Evolutionary conservation across 2,888 invertebrate species (phyloP).

Genomic region (Apodemia hepburni): DNA sequence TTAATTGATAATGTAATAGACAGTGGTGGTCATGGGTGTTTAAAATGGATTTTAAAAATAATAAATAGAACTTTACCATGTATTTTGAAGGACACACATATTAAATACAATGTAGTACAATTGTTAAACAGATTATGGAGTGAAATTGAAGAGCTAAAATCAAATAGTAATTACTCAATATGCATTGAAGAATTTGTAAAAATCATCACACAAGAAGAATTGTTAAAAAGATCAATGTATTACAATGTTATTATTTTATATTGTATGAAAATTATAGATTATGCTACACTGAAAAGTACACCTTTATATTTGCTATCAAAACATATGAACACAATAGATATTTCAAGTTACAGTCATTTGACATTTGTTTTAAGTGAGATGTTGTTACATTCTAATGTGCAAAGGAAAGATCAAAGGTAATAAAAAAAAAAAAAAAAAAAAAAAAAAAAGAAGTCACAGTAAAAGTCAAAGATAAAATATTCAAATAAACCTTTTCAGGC

Average conservation of each 20-base stretch:
- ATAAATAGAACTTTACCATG: slow-evolving; percentile 46
- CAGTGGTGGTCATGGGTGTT: slow-evolving; percentile 69
- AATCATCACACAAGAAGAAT: slow-evolving; percentile 49
- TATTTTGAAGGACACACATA: slow-evolving; percentile 36
- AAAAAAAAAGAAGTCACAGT: no score
- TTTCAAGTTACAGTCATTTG: slow-evolving; percentile 45
- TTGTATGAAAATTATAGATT: slow-evolving; percentile 58
- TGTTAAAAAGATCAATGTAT: slow-evolving; percentile 44
- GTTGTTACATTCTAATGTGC: slow-evolving; percentile 67
- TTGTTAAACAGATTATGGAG: slow-evolving; percentile 61
- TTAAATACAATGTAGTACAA: slow-evolving; percentile 40
- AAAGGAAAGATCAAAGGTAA: slow-evolving; percentile 78
- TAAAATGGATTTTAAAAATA: slow-evolving; percentile 61
- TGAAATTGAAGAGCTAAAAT: slow-evolving; percentile 69
- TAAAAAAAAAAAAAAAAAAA: no score
- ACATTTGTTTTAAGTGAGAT: slow-evolving; percentile 63
- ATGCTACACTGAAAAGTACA: slow-evolving; percentile 51
- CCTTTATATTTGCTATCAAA: slow-evolving; percentile 54
- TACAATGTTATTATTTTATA: slow-evolving; percentile 53
- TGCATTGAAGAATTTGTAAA: slow-evolving; percentile 63
- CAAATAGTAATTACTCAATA: slow-evolving; percentile 58
- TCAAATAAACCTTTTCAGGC: no score
- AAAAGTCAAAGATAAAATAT: no score
- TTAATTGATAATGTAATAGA: slow-evolving; percentile 56
- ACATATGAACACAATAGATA: slow-evolving; percentile 38